Conservation (phyloP, 2,888 invertebrate species). For the Drosophila testacea region DNA sequence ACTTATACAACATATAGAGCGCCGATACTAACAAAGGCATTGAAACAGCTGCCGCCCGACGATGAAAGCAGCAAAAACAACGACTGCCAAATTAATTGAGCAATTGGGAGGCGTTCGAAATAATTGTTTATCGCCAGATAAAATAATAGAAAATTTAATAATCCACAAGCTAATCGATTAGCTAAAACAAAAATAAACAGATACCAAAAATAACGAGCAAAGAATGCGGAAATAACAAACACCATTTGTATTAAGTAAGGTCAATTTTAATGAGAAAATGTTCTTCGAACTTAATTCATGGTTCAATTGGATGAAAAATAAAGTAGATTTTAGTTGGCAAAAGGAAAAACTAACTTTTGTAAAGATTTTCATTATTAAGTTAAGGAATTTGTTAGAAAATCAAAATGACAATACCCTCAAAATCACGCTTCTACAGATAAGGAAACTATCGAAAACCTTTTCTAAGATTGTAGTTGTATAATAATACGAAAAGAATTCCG, state of each 20-base stretch:
- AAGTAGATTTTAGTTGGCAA: neutral
- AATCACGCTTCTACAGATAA: too few species aligned
- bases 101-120: conserved; percentile 26
- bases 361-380: neutral
- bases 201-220: conserved; percentile 3
- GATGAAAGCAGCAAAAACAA: conserved; percentile 5
- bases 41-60: neutral
- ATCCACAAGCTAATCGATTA: conserved; percentile 16
- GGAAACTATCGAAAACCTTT: too few species aligned
- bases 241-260: conserved; percentile 18
- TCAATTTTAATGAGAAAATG: conserved; percentile 8
- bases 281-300: conserved; percentile 3
- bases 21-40: conserved; percentile 6
- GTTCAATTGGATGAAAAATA: neutral
- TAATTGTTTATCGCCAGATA: conserved; percentile 22
- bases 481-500: neutral
- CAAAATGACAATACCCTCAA: too few species aligned
- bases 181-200: conserved; percentile 1
- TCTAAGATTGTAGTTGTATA: neutral
- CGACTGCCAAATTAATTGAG: conserved; percentile 35
- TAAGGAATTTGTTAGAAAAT: too few species aligned
- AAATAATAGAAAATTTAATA: conserved; percentile 21
- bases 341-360: neutral
- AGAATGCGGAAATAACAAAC: conserved; percentile 16
- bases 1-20: conserved; percentile 21